A percentile compares a stretch with the other conserved stretches of the same genome.
phyloP scores from a whole-genome alignment of 2,797 vertebrate species.

The Sebastes matsubarae region DNA sequence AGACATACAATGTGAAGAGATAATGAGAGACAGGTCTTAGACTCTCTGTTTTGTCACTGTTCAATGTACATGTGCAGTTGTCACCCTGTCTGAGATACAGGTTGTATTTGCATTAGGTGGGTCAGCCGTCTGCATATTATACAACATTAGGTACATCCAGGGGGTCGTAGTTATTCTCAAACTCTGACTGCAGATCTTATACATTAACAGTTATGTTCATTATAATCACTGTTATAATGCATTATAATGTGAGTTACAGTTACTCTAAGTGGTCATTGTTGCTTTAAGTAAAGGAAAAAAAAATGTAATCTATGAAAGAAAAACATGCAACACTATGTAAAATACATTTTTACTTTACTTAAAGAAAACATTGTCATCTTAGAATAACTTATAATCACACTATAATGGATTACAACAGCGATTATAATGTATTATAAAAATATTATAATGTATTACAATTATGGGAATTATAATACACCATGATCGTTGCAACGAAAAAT shows the following conservation, averaged over 20 bases:
- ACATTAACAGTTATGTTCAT: not conserved
- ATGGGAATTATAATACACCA: no score
- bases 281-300: no score
- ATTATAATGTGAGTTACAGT: not conserved
- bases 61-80: not conserved
- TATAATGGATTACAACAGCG: not conserved
- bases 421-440: not conserved
- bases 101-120: not conserved
- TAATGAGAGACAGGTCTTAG: slow-evolving; percentile 32
- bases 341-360: no score
- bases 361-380: no score
- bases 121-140: not conserved
- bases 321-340: no score
- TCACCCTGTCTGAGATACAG: slow-evolving; percentile 5
- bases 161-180: not conserved
- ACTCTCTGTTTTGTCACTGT: not conserved
- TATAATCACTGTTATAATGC: no score
- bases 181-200: not conserved
- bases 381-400: not conserved
- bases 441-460: not conserved
- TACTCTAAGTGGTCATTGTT: not conserved
- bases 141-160: not conserved
- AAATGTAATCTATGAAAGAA: no score
- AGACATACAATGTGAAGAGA: slow-evolving; percentile 2
- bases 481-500: no score